phyloP scores from a whole-genome alignment of 2,113 vertebrate genomes.

The Amphiprion percula region DNA sequence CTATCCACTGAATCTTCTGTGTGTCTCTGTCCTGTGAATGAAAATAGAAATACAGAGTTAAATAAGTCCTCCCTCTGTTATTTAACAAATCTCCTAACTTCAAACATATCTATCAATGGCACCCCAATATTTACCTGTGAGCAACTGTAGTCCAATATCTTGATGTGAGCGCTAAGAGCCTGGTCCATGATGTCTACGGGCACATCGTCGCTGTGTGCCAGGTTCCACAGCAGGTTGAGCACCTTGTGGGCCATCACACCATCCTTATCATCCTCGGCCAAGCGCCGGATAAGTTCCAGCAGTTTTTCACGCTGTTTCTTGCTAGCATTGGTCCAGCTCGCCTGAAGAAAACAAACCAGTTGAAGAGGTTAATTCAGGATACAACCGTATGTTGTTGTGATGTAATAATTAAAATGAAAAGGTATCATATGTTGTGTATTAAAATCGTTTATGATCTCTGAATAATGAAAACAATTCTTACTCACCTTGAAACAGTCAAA shows the following conservation, averaged over 20 bases:
- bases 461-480: neutral
- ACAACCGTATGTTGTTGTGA: neutral
- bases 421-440: no score
- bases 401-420: neutral
- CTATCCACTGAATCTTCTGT: slow-evolving; percentile 99
- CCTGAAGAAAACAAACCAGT: slow-evolving; percentile 78
- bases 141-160: slow-evolving; percentile 99
- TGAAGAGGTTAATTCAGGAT: neutral
- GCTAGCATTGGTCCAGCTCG: slow-evolving; percentile 99
- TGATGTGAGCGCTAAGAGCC: slow-evolving; percentile 98
- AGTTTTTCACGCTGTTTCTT: slow-evolving; percentile 99
- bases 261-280: slow-evolving; percentile 99
- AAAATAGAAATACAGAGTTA: slow-evolving; percentile 1
- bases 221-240: slow-evolving; percentile 97
- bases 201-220: slow-evolving; percentile 98
- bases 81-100: neutral
- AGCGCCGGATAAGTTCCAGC: slow-evolving; percentile 96
- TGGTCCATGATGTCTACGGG: slow-evolving; percentile 99
- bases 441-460: neutral
- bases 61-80: neutral
- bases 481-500: slow-evolving; percentile 99
- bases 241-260: slow-evolving; percentile 99
- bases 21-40: slow-evolving; percentile 94
- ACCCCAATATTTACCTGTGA: slow-evolving; percentile 89
- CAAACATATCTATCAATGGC: neutral